These are phyloP conservation scores for Phengaris alcon DNA, from an alignment of 2,888 invertebrate genomes.

Conservation along the genomic window DNA sequence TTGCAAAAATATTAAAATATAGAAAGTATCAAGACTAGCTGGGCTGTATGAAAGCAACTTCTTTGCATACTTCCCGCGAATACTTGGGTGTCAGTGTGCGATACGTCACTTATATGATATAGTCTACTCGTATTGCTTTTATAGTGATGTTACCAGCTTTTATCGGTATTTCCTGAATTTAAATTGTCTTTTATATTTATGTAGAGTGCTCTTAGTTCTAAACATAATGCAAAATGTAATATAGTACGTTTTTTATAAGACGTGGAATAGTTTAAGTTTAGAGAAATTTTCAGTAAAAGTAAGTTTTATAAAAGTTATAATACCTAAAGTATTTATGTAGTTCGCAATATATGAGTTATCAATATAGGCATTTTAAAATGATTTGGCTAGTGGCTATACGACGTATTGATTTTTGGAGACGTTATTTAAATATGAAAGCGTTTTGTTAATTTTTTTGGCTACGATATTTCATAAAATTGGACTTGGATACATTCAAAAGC, in stretches of 20 bases:
- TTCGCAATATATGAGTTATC: too few relatives aligned
- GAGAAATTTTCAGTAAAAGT: too few relatives aligned
- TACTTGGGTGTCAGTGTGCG: constrained; percentile 72
- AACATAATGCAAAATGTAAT: background rate
- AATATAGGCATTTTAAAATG: too few relatives aligned
- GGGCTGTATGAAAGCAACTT: constrained; percentile 62
- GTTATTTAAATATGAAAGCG: too few relatives aligned
- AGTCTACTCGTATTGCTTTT: constrained; percentile 68
- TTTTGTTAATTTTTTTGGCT: too few relatives aligned
- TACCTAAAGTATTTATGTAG: too few relatives aligned
- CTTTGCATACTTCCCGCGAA: constrained; percentile 78
- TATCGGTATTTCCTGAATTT: constrained; percentile 45
- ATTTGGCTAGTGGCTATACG: too few relatives aligned
- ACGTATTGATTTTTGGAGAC: too few relatives aligned
- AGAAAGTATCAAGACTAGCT: constrained; percentile 62
- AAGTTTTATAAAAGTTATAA: too few relatives aligned
- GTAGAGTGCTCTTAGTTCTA: background rate
- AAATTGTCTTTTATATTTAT: constrained; percentile 1
- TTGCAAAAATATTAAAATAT: background rate
- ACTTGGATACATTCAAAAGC: too few relatives aligned
- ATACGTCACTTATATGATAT: constrained; percentile 76
- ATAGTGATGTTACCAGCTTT: constrained; percentile 49
- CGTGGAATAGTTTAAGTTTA: background rate
- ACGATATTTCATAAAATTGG: too few relatives aligned
- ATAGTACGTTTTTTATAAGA: too few relatives aligned